Evolutionary conservation across 2,797 vertebrate genomes (phyloP), one percentile per base, ranked within the genome.

Genomic region (Gymnothorax javanicus): DNA sequence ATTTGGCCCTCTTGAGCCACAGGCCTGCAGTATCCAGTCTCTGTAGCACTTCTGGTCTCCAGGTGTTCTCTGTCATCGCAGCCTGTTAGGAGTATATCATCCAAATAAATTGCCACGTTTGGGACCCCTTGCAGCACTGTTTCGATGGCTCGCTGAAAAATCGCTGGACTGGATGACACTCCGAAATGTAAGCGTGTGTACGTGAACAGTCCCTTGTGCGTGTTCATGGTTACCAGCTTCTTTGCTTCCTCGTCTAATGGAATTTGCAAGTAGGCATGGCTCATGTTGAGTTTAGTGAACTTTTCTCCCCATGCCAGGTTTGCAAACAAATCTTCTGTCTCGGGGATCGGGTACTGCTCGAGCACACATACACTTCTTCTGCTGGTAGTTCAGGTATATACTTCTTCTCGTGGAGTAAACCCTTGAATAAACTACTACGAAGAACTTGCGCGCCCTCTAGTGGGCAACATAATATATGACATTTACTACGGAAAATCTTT

Each of bases 251-350:
- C 60, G 17, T 20, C 60, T 3, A 62, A 20, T 20, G 17, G 17
- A 62, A 62, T 62, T 7, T 62, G 60, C 17, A 20, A 20, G 23
- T 62, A 62, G 3, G 60, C 60, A 20, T 62, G 60, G 60, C 15
- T 62, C 17, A 62, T 20, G 33, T 89, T 86, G 11, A 90, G 13
- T 23, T 89, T 89, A 27, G 71, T 88, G 33, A 87, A 91, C 13
- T 77, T 89, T n/a, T 88, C 13, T 12, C 86, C 88, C 0, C 87
- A 82, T 85, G 87, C 84, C 7, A 90, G 50, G 0, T 7, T 86
- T 25, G 79, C 86, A 87, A 89, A 90, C 13, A 89, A 5, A 27
- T 89, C 52, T 12, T 86, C 83, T n/a, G 81, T 33, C 69, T 27
- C 85, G 4, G 85, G 85, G 9, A 86, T 85, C 1, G 88, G 88